phyloP scores from a whole-genome alignment of 2,113 vertebrate genomes.

The Lophura nycthemera region DNA sequence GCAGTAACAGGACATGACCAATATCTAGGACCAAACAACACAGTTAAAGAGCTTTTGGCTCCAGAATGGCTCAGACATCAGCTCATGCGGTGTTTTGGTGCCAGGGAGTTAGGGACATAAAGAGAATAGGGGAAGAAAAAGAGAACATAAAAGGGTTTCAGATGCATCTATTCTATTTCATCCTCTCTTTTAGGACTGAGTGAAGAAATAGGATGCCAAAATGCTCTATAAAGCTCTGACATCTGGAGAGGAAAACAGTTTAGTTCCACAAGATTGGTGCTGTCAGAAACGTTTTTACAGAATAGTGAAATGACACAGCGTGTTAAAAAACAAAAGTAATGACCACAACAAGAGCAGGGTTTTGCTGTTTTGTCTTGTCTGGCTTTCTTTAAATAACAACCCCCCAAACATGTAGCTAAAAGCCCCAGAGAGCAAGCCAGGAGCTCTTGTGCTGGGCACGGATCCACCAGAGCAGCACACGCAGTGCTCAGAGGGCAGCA shows the following conservation, averaged over 20 bases:
- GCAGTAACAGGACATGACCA: not conserved
- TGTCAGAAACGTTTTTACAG: slow-evolving; percentile 4
- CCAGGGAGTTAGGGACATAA: not conserved
- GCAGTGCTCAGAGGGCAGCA: not conserved
- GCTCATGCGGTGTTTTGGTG: not conserved
- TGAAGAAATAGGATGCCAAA: slow-evolving; percentile 10
- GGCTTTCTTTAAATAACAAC: not conserved
- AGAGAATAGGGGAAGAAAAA: not conserved
- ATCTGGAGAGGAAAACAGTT: slow-evolving; percentile 12
- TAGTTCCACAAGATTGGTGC: not conserved
- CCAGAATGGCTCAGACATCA: not conserved
- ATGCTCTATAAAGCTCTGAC: not conserved
- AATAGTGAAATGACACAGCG: not conserved
- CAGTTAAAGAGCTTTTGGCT: not conserved
- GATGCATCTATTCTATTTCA: not conserved
- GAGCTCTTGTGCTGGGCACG: not conserved
- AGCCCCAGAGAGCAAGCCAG: not conserved
- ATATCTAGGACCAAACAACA: not conserved
- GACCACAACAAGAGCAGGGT: not conserved
- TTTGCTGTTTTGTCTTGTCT: not conserved
- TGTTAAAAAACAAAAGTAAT: not conserved
- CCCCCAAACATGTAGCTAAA: not conserved
- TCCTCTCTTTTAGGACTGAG: not conserved
- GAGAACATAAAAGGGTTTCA: not conserved
- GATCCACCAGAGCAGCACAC: slow-evolving; percentile 2